Evolutionary conservation across 2,888 invertebrate genomes (phyloP).

Genomic region (Anoncus sp.): DNA sequence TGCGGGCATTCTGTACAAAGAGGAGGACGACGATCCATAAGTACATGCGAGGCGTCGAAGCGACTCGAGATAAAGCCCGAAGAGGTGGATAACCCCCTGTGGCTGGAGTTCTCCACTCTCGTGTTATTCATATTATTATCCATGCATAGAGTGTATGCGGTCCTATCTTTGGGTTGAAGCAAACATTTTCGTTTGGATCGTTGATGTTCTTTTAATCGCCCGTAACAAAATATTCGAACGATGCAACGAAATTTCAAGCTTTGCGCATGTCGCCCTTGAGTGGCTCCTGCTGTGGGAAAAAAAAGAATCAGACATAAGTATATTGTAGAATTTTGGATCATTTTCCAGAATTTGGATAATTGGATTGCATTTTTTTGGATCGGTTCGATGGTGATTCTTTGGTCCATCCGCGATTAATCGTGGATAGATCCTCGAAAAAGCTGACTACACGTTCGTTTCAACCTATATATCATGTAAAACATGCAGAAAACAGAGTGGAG

Average conservation of each 20-base stretch:
- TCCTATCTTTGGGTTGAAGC: conserved; percentile 14
- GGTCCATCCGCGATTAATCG: too few species aligned
- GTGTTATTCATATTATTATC: conserved; percentile 59
- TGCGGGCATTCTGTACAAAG: conserved; percentile 40
- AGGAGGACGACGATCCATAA: conserved; percentile 52
- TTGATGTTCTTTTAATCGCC: conserved; percentile 58
- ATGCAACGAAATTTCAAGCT: conserved; percentile 17
- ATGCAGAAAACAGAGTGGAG: background rate
- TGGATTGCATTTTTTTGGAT: too few species aligned
- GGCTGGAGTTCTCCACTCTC: conserved; percentile 33
- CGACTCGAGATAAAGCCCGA: conserved; percentile 51
- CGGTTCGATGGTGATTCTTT: too few species aligned
- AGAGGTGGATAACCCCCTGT: conserved; percentile 51
- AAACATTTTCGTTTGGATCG: conserved; percentile 23
- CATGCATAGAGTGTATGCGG: conserved; percentile 19
- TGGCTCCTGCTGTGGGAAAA: background rate
- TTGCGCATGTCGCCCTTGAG: background rate
- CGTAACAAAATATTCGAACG: conserved; percentile 20
- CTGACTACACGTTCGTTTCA: background rate
- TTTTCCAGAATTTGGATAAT: too few species aligned
- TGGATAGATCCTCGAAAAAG: background rate
- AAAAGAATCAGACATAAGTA: background rate
- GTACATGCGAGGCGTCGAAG: conserved; percentile 56
- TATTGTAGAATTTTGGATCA: too few species aligned
- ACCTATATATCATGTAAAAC: background rate